Evolutionary conservation across 2,113 vertebrate genomes (phyloP).

Genomic region (Leucosticte australis): DNA sequence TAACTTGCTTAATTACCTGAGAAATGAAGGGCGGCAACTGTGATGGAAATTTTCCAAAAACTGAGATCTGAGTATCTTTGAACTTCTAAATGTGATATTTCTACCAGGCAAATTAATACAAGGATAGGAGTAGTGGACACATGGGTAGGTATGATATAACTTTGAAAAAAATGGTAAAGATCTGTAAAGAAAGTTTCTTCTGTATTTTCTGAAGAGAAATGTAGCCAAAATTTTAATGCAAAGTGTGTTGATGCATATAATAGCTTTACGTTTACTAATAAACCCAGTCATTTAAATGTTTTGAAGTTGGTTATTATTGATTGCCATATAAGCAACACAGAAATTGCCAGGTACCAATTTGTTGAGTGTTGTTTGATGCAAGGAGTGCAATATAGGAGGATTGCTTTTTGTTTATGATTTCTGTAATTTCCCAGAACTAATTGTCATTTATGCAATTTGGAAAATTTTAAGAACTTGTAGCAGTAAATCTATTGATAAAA

Average conservation of each 20-base stretch:
- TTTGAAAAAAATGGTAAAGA: neutral
- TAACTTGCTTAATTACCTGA: neutral
- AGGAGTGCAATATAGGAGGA: neutral
- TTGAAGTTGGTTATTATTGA: neutral
- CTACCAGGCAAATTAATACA: neutral
- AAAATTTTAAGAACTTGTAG: neutral
- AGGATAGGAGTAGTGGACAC: neutral
- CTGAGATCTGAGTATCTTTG: neutral
- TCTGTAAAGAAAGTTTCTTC: neutral
- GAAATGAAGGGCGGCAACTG: neutral
- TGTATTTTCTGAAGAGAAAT: neutral
- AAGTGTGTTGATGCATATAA: neutral
- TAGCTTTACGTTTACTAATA: neutral
- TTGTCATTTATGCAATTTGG: neutral
- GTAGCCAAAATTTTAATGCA: neutral
- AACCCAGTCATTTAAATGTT: neutral
- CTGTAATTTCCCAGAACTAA: neutral
- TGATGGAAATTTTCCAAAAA: neutral
- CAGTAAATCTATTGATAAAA: neutral
- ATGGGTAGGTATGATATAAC: neutral
- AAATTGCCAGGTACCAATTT: neutral
- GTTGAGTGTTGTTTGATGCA: neutral
- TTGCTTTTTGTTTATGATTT: neutral
- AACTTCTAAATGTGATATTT: neutral
- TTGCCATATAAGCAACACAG: neutral